Evolutionary conservation across 1,140 invertebrate genomes (phyloP), one percentile per base, ranked within the genome.

Genomic region (Propsilocerus akamusi): DNA sequence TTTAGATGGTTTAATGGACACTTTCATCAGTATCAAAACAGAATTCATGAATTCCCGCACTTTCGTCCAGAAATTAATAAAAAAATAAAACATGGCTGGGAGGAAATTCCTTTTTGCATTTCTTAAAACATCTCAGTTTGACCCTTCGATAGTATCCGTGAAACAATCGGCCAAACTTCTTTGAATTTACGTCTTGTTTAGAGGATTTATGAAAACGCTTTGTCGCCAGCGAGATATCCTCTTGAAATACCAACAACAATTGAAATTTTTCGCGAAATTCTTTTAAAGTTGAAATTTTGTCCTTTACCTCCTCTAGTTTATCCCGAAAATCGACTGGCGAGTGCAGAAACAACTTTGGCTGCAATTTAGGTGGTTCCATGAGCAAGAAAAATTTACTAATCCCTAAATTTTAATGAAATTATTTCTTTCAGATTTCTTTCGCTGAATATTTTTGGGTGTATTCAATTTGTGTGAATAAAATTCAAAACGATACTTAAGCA

Each of bases 301-400:
- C 5, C 8, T 17, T 49, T 51, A 64, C 62, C 62, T 64, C 62
- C 51, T 64, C 63, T 49, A 61, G 58, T 25, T 64, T 62, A 60
- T 64, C 63, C 58, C 59, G 61, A 51, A 55, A 55, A 53, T 64
- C 63, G 28, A 64, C 56, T 14, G 59, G 52, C 46, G 59, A 58
- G 48, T 59, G 62, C 47, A 62, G 48, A 54, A 64, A 64, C 52
- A 64, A 56, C 50, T 64, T 64, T 5, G 63, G 64, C 5, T 26
- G 46, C 12, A 12, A n/a, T 47, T 51, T 49, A 32, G 17, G 11
- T 17, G 41, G 4, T 51, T 51, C 41, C 37, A 51, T 51, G 17
- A 41, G 34, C 22, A 17, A 7, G 5, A 7, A 17, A 41, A 41
- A 41, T 41, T 41, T 20, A 6, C 6, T 17, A 41, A 41, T 41